Conservation (phyloP, 2,797 vertebrate genomes). For the Chelmon rostratus region DNA sequence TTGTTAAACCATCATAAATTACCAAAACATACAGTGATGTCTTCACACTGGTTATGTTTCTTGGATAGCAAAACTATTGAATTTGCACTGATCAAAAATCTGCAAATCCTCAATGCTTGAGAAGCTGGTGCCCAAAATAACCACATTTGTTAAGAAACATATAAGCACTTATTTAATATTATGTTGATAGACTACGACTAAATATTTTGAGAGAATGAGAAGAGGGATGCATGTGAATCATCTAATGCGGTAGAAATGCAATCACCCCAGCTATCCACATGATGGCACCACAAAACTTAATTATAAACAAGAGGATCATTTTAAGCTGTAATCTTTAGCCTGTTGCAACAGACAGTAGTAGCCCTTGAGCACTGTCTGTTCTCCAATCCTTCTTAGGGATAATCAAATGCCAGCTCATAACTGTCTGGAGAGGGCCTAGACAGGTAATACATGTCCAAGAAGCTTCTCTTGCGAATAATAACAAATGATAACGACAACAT, state of each 20-base stretch:
- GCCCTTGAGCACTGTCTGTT: constrained; percentile 53
- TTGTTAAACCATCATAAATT: not conserved
- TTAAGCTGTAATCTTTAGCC: constrained; percentile 51
- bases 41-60: not conserved
- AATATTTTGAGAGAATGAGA: not conserved
- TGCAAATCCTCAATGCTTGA: not conserved
- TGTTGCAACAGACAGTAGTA: constrained; percentile 36
- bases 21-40: not conserved
- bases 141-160: not conserved
- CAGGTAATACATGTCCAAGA: constrained; percentile 11
- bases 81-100: not conserved
- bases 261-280: constrained; percentile 58
- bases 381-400: constrained; percentile 64
- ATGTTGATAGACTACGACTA: not conserved
- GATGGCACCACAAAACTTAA: constrained; percentile 63
- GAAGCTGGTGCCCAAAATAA: not conserved
- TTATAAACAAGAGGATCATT: constrained; percentile 10
- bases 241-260: constrained; percentile 21
- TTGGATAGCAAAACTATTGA: not conserved
- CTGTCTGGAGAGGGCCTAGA: constrained; percentile 53
- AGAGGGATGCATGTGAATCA: not conserved
- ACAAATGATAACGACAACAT: not conserved
- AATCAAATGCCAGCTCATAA: constrained; percentile 66
- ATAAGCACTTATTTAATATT: not conserved
- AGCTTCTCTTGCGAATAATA: constrained; percentile 1